Evolutionary conservation across 2,113 vertebrate genomes (phyloP).

Genomic region (Vulpes lagopus): DNA sequence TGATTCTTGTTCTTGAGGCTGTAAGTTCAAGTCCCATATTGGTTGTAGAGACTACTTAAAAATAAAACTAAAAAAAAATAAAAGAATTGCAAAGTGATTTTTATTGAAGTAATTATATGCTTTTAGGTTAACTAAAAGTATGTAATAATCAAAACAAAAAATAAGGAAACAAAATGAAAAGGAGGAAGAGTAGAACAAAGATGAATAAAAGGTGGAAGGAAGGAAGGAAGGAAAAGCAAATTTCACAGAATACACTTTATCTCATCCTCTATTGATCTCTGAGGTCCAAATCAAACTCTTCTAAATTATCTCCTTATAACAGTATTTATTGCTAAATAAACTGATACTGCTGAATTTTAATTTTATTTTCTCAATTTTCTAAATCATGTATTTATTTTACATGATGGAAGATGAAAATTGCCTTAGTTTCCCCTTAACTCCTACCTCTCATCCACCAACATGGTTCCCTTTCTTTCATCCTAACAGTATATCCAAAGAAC

Average conservation of each 20-base stretch:
- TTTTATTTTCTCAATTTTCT: not conserved
- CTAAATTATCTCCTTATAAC: not conserved
- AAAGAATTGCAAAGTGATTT: not conserved
- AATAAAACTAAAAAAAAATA: not conserved
- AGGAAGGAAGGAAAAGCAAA: not conserved
- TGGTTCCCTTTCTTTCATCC: not conserved
- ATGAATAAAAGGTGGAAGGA: not conserved
- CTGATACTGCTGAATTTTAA: not conserved
- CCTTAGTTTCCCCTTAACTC: not conserved
- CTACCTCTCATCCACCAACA: too few species aligned
- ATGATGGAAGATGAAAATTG: not conserved
- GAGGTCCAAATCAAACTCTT: not conserved
- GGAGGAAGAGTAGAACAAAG: not conserved
- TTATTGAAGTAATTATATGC: not conserved
- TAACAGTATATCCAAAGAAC: too few species aligned
- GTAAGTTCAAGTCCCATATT: not conserved
- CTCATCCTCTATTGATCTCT: not conserved
- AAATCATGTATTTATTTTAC: not conserved
- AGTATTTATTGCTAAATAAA: not conserved
- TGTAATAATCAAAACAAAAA: not conserved
- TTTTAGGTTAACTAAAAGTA: not conserved
- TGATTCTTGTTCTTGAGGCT: not conserved
- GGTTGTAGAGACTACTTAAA: not conserved
- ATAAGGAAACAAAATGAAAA: not conserved
- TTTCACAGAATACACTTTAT: not conserved